phyloP scores from a whole-genome alignment of 2,797 vertebrate species.

The Thalassophryne amazonica region DNA sequence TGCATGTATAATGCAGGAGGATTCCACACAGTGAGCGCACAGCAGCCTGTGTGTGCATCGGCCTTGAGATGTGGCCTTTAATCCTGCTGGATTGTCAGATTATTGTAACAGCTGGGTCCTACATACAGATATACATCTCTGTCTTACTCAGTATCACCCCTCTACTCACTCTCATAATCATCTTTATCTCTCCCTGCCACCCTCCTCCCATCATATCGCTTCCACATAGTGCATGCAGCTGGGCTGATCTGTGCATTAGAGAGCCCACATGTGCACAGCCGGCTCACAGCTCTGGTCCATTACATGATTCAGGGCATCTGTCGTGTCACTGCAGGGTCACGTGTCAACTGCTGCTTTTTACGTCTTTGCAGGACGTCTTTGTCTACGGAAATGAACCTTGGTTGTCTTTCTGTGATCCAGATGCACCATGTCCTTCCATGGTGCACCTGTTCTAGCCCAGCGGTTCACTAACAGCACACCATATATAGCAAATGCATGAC shows the following conservation, averaged over 20 bases:
- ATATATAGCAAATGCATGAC: conserved; percentile 37
- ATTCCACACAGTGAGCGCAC: conserved; percentile 51
- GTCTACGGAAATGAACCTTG: conserved; percentile 10
- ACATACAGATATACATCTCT: conserved; percentile 61
- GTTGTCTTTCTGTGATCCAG: conserved; percentile 22
- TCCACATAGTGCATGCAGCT: conserved; percentile 2
- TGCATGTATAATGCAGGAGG: conserved; percentile 65
- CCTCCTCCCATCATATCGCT: conserved; percentile 21
- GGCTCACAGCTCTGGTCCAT: conserved; percentile 48
- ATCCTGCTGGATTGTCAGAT: conserved; percentile 79
- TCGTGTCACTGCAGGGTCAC: conserved; percentile 53
- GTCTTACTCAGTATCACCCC: conserved; percentile 26
- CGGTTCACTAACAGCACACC: conserved; percentile 24
- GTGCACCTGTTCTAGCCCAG: conserved; percentile 39
- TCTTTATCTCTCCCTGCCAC: not conserved
- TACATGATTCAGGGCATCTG: conserved; percentile 24
- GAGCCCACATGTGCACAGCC: conserved; percentile 19
- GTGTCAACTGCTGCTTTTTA: conserved; percentile 37
- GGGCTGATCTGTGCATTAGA: conserved; percentile 14
- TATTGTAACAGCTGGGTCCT: conserved; percentile 74
- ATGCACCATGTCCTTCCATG: not conserved
- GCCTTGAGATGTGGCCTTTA: conserved; percentile 60
- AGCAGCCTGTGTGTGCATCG: conserved; percentile 11
- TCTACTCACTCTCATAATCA: not conserved
- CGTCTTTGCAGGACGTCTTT: not conserved